phyloP scores from a whole-genome alignment of 2,888 invertebrate genomes.

The Oxyteleia sp. region DNA sequence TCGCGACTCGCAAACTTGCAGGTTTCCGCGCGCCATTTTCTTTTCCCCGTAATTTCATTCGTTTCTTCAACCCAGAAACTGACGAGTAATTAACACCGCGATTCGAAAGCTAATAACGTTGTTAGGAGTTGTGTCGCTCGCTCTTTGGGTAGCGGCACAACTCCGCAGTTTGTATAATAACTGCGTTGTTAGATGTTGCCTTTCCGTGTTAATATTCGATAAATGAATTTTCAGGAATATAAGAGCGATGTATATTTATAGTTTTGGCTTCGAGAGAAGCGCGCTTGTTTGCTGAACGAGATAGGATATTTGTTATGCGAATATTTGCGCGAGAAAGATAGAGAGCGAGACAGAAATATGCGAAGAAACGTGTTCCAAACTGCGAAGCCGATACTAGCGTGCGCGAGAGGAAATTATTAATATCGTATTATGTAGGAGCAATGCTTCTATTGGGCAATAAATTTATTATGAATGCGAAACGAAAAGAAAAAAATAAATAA shows the following conservation, averaged over 20 bases:
- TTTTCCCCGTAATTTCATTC: background rate
- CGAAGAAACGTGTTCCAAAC: background rate
- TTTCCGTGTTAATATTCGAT: conserved; percentile 37
- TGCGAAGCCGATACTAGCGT: background rate
- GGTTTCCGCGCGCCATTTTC: background rate
- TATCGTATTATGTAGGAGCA: conserved; percentile 10
- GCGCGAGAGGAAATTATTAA: conserved; percentile 20
- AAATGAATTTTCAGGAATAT: conserved; percentile 35
- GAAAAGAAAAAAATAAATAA: too few relatives aligned
- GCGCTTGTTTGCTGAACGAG: conserved; percentile 5
- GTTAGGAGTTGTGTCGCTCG: conserved; percentile 21
- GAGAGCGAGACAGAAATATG: background rate
- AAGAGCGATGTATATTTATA: conserved; percentile 30
- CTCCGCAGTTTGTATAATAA: conserved; percentile 21
- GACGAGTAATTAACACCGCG: conserved; percentile 36
- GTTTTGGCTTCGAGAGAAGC: conserved; percentile 28
- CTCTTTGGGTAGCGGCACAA: conserved; percentile 4
- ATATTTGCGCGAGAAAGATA: background rate
- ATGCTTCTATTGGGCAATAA: too few relatives aligned
- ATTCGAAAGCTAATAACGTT: conserved; percentile 50
- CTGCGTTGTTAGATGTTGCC: conserved; percentile 17
- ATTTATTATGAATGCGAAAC: too few relatives aligned
- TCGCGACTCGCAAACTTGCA: background rate
- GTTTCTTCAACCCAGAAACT: conserved; percentile 9
- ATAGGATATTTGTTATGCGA: conserved; percentile 5